These are phyloP conservation scores for Pemphredon lugubris DNA, from an alignment of 2,888 invertebrate species.

Conservation along the genomic window DNA sequence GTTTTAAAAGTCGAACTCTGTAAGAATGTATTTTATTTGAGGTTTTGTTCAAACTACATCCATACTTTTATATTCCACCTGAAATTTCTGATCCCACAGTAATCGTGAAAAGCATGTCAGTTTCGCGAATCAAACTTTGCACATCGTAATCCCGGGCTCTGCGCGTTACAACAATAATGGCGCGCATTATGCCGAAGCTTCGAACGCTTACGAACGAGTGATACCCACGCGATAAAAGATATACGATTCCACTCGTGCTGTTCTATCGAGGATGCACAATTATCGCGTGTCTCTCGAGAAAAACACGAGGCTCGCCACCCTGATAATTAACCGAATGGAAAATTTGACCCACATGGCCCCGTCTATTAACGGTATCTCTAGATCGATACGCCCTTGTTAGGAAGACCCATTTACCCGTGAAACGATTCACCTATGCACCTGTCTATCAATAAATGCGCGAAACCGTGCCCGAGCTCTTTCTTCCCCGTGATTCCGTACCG, in stretches of 20 bases:
- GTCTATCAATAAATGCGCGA: constrained; percentile 18
- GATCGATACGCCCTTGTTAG: constrained; percentile 58
- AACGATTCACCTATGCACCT: constrained; percentile 42
- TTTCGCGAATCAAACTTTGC: too few relatives aligned
- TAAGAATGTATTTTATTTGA: too few relatives aligned
- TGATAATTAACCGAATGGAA: constrained; percentile 60
- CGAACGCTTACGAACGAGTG: too few relatives aligned
- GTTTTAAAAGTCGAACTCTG: too few relatives aligned
- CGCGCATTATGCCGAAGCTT: too few relatives aligned
- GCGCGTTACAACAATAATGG: too few relatives aligned
- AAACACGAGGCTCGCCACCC: constrained; percentile 35
- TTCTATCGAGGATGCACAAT: constrained; percentile 1
- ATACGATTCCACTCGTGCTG: not conserved
- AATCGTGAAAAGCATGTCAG: too few relatives aligned
- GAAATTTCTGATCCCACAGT: too few relatives aligned
- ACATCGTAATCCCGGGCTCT: too few relatives aligned
- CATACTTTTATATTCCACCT: too few relatives aligned
- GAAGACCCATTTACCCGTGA: constrained; percentile 43
- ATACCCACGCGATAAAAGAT: too few relatives aligned
- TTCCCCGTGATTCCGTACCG: not conserved
- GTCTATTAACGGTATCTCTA: constrained; percentile 45
- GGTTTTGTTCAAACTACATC: too few relatives aligned
- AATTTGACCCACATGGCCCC: constrained; percentile 60
- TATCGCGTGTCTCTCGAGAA: not conserved
- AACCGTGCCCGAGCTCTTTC: not conserved